Conservation (phyloP, 2,797 vertebrate species). For the Hyperoplus immaculatus region DNA sequence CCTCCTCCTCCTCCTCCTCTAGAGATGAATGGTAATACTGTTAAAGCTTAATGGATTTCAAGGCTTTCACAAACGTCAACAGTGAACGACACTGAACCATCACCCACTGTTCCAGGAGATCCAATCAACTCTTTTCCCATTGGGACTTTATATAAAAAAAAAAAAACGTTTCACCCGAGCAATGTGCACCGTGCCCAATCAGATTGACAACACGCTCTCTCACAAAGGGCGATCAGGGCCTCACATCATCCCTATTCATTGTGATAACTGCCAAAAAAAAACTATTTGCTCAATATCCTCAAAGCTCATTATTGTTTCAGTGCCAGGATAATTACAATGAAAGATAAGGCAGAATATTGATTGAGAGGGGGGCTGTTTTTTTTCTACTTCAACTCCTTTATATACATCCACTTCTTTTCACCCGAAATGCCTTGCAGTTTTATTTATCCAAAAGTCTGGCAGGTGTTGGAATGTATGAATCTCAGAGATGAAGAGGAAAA, state of each 20-base stretch:
- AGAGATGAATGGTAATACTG: constrained; percentile 55
- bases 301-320: constrained; percentile 61
- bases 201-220: constrained; percentile 57
- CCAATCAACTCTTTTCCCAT: constrained; percentile 57
- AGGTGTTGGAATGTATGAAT: constrained; percentile 56
- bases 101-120: constrained; percentile 58
- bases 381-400: constrained; percentile 21
- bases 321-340: constrained; percentile 63
- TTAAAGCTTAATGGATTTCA: constrained; percentile 71
- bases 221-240: constrained; percentile 56
- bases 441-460: constrained; percentile 48
- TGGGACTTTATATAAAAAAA: constrained; percentile 49
- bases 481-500: constrained; percentile 46
- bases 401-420: constrained; percentile 21
- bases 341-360: constrained; percentile 65
- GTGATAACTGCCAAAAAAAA: constrained; percentile 62
- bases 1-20: background rate
- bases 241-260: constrained; percentile 54
- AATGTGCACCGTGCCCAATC: constrained; percentile 42
- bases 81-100: constrained; percentile 26
- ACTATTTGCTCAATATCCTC: constrained; percentile 72
- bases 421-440: constrained; percentile 13
- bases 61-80: constrained; percentile 47
- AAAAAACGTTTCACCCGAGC: constrained; percentile 52
- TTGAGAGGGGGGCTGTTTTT: constrained; percentile 18